Evolutionary conservation across 2,888 invertebrate genomes (phyloP).

Genomic region (Diplolepis rosae): DNA sequence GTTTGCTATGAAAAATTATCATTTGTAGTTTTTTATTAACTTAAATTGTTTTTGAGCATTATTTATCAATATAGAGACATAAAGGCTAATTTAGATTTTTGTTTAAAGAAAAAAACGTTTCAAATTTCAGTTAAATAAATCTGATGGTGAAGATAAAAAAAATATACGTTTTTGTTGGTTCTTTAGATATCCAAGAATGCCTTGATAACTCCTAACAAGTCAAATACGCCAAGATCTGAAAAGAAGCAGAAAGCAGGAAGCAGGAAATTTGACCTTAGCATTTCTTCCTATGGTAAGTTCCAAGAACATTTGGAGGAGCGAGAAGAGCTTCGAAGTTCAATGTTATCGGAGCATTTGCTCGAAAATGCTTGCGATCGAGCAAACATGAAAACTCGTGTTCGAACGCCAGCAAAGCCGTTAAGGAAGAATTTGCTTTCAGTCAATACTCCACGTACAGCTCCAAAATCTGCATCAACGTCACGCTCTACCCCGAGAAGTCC

Average conservation of each 20-base stretch:
- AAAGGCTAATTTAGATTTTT: too few species aligned
- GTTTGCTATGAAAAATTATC: too few species aligned
- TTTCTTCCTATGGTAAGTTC: conserved; percentile 66
- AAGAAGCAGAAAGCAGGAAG: too few species aligned
- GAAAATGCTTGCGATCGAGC: conserved; percentile 59
- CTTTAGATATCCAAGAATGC: conserved; percentile 40
- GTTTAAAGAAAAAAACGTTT: too few species aligned
- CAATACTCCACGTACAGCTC: conserved; percentile 38
- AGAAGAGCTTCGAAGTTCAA: conserved; percentile 76
- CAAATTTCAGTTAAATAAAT: too few species aligned
- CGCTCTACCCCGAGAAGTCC: conserved; percentile 1
- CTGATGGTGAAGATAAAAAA: too few species aligned
- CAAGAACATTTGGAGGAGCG: conserved; percentile 76
- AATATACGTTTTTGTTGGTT: background rate
- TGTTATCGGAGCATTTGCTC: conserved; percentile 70
- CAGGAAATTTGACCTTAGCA: background rate
- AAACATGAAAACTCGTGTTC: conserved; percentile 58
- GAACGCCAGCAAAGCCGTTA: conserved; percentile 62
- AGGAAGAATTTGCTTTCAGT: conserved; percentile 55
- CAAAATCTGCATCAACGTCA: background rate
- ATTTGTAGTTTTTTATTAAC: too few species aligned
- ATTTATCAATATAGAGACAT: too few species aligned
- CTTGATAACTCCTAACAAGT: conserved; percentile 32
- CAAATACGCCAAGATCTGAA: conserved; percentile 36
- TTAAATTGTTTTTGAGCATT: too few species aligned